Evolutionary conservation across 1,140 invertebrate species (phyloP).

Genomic region (Nylanderia fulva): DNA sequence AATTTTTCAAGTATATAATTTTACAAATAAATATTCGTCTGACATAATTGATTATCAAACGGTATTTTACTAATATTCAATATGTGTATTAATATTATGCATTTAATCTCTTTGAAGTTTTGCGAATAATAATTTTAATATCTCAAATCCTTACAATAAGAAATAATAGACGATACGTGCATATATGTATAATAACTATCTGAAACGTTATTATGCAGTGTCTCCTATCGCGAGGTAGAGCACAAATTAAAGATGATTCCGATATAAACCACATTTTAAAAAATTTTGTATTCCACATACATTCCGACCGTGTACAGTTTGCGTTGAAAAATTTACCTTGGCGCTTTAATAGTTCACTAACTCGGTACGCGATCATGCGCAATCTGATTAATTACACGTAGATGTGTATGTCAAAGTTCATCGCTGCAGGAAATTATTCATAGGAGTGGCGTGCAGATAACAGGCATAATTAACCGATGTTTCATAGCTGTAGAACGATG

Average conservation of each 20-base stretch:
- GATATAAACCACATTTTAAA: conserved; percentile 2
- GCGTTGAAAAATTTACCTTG: conserved; percentile 35
- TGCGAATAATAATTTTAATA: background rate
- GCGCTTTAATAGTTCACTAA: conserved; percentile 46
- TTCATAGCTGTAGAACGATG: conserved; percentile 52
- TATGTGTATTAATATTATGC: background rate
- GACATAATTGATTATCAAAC: background rate
- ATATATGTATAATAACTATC: too few relatives aligned
- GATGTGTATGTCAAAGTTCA: conserved; percentile 58
- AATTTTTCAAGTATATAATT: background rate
- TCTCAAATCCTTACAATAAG: background rate
- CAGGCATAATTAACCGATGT: conserved; percentile 62
- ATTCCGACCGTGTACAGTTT: conserved; percentile 14
- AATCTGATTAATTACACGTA: conserved; percentile 62
- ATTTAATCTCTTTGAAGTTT: conserved; percentile 3
- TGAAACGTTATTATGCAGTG: background rate
- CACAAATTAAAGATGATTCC: conserved; percentile 11
- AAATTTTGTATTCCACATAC: conserved; percentile 8
- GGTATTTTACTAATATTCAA: background rate
- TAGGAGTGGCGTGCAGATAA: conserved; percentile 60
- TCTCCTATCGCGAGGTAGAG: background rate
- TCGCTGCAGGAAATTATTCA: conserved; percentile 60
- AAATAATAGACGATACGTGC: background rate
- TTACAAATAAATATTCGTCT: background rate
- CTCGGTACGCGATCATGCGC: conserved; percentile 41